Evolutionary conservation across 2,797 vertebrate species (phyloP).

Genomic region (Xenentodon cancila): DNA sequence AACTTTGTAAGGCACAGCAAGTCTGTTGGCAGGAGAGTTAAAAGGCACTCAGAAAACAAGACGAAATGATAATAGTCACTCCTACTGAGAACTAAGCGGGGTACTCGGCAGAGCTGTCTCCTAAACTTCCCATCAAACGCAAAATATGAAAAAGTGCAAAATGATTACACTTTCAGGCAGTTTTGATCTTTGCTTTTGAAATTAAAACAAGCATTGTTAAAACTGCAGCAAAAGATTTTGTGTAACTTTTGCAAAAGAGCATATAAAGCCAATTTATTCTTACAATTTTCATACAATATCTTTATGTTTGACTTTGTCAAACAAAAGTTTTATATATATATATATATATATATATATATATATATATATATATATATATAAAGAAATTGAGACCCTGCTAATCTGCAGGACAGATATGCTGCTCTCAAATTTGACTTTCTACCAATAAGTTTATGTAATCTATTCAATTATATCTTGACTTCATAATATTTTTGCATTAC

Average conservation of each 20-base stretch:
- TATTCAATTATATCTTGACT: too few relatives aligned
- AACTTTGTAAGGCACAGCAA: conserved; percentile 38
- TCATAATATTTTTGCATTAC: too few relatives aligned
- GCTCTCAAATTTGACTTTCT: too few relatives aligned
- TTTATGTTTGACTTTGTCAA: conserved; percentile 6
- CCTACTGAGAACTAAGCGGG: conserved; percentile 21
- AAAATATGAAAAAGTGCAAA: conserved; percentile 8
- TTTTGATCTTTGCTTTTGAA: not conserved
- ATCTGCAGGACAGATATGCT: too few relatives aligned
- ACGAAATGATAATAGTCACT: conserved; percentile 27
- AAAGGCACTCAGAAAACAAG: conserved; percentile 33
- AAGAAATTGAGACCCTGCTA: too few relatives aligned
- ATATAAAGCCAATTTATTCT: too few relatives aligned
- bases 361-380: too few relatives aligned
- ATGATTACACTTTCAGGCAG: conserved; percentile 12
- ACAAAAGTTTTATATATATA: not conserved
- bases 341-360: too few relatives aligned
- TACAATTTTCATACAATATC: not conserved
- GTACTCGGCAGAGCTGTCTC: conserved; percentile 18
- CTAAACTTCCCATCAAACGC: conserved; percentile 25
- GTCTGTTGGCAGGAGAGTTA: conserved; percentile 42
- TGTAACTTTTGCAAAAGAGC: too few relatives aligned
- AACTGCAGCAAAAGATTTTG: too few relatives aligned
- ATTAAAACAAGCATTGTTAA: too few relatives aligned
- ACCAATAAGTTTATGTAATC: too few relatives aligned